Percentiles rank a stretch among this genome's conserved stretches.
Evolutionary conservation across 2,797 vertebrate genomes (phyloP).

Genomic region (Gastrophryne carolinensis): DNA sequence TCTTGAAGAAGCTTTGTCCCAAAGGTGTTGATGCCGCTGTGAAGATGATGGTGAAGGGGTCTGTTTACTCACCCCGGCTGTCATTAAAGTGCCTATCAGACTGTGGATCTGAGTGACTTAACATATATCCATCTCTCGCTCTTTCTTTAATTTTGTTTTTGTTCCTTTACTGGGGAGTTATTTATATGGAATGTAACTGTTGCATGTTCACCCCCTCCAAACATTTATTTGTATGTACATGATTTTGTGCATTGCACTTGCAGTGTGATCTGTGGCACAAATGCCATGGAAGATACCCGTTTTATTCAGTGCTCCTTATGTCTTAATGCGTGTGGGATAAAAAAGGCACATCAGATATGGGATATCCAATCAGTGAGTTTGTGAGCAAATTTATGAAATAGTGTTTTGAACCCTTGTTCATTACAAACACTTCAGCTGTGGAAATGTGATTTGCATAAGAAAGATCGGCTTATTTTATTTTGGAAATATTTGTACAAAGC

Average conservation of each 20-base stretch:
- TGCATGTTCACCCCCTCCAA: slow-evolving; percentile 25
- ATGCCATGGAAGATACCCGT: neutral
- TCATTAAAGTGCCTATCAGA: slow-evolving; percentile 40
- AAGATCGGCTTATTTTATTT: too few species aligned
- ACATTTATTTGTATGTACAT: neutral
- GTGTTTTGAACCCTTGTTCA: neutral
- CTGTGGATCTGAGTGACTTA: slow-evolving; percentile 35
- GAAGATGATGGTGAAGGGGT: slow-evolving; percentile 11
- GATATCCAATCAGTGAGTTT: neutral
- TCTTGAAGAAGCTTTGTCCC: slow-evolving; percentile 75
- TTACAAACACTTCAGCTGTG: neutral
- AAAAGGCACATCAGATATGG: neutral
- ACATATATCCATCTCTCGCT: slow-evolving; percentile 16
- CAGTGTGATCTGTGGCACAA: neutral
- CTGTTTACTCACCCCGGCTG: neutral
- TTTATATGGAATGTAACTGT: slow-evolving; percentile 33
- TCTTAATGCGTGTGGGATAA: neutral
- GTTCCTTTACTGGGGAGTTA: slow-evolving; percentile 22
- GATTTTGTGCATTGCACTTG: neutral
- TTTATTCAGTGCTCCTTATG: neutral
- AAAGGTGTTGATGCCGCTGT: slow-evolving; percentile 29
- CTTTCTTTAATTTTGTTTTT: too few species aligned
- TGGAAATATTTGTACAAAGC: neutral
- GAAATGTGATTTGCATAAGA: neutral
- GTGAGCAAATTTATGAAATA: neutral